Conservation (phyloP, 2,888 invertebrate genomes). For the Andricus quercusramuli region DNA sequence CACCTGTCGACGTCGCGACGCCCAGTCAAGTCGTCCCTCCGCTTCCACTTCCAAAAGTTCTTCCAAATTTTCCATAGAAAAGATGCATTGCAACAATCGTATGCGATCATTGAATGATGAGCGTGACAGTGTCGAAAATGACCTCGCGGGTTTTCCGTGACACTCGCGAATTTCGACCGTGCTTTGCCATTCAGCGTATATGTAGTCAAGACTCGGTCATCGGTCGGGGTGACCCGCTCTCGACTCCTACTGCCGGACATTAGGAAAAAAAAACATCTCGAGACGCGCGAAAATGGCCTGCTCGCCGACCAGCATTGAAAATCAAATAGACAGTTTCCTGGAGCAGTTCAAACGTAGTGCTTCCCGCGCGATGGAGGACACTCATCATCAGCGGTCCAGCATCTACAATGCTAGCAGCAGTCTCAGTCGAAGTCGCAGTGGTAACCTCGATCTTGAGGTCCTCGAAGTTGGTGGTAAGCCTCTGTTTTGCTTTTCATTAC, state of each 20-base stretch:
- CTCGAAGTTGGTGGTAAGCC: constrained; percentile 75
- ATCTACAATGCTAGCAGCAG: constrained; percentile 72
- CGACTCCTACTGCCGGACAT: constrained; percentile 4
- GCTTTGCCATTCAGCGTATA: constrained; percentile 16
- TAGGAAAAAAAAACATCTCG: constrained; percentile 4
- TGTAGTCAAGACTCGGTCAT: constrained; percentile 33
- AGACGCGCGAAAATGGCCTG: constrained; percentile 80
- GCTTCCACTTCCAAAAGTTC: constrained; percentile 20
- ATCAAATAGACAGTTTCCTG: constrained; percentile 91
- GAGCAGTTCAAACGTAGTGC: constrained; percentile 91
- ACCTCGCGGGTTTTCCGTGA: not conserved
- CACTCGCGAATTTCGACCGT: constrained; percentile 10
- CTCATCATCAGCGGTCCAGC: constrained; percentile 58
- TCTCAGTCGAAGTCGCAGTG: constrained; percentile 74
- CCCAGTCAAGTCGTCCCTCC: constrained; percentile 49
- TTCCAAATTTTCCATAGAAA: not conserved
- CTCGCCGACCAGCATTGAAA: constrained; percentile 87
- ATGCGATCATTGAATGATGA: constrained; percentile 17
- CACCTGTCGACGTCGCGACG: constrained; percentile 56
- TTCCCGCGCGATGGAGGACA: constrained; percentile 87
- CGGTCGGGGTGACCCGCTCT: constrained; percentile 36
- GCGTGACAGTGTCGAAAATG: constrained; percentile 33
- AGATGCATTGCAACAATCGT: constrained; percentile 11
- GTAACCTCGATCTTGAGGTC: constrained; percentile 74
- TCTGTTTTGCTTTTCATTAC: not conserved